These are phyloP conservation scores for Momotus momota DNA, from an alignment of 2,797 vertebrate species.

Conservation along the genomic window DNA sequence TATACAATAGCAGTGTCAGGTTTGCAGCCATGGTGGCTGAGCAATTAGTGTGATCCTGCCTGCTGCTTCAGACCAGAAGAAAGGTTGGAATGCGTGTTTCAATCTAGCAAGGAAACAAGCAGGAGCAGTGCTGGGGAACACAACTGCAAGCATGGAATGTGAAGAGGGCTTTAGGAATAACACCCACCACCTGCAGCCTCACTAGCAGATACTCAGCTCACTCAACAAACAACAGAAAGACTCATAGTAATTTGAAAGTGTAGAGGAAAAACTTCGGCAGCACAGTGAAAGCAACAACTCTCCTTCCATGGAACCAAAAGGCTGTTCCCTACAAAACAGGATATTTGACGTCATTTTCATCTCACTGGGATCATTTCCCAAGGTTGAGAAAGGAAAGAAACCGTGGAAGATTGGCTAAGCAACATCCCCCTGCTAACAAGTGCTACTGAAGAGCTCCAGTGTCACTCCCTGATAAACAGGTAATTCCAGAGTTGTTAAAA, in stretches of 20 bases:
- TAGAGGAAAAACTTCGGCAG: slow-evolving; percentile 21
- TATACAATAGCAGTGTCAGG: neutral
- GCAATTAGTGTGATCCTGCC: neutral
- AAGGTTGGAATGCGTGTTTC: neutral
- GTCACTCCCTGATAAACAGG: neutral
- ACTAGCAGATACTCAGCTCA: neutral
- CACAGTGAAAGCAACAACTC: neutral
- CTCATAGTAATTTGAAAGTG: slow-evolving; percentile 1
- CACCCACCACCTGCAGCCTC: slow-evolving; percentile 6
- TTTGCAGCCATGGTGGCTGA: neutral
- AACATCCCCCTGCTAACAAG: neutral
- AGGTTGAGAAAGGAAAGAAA: neutral
- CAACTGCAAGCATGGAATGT: neutral
- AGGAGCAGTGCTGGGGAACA: neutral
- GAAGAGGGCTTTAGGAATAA: slow-evolving; percentile 24
- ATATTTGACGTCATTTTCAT: neutral
- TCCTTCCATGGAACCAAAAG: neutral
- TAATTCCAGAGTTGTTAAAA: neutral
- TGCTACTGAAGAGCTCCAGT: neutral
- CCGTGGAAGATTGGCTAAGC: neutral
- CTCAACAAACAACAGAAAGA: neutral
- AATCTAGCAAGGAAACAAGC: neutral
- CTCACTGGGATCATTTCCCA: neutral
- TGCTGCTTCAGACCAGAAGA: neutral
- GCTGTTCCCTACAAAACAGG: neutral